Conservation (phyloP, 2,113 vertebrate species). For the Cochlearius cochlearius region DNA sequence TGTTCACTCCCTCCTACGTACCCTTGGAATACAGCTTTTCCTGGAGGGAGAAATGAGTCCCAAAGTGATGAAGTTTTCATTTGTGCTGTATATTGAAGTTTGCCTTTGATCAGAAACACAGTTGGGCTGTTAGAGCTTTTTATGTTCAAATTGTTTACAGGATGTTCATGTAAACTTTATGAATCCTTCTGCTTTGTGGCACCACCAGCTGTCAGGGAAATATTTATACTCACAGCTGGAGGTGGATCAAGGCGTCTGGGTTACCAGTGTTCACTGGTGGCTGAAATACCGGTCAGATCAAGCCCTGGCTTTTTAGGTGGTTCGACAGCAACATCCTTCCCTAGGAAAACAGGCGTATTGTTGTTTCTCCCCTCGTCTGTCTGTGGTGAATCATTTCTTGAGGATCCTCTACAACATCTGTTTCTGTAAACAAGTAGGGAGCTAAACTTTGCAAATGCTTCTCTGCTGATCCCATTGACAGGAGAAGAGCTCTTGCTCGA, state of each 20-base stretch:
- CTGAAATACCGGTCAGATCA: conserved; percentile 8
- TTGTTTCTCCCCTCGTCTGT: background rate
- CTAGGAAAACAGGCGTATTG: background rate
- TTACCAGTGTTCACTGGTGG: background rate
- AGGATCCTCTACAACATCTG: conserved; percentile 13
- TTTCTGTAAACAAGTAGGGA: conserved; percentile 14
- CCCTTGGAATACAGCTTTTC: conserved; percentile 52
- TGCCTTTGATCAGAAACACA: conserved; percentile 71
- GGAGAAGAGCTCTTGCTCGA: background rate
- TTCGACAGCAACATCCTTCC: background rate
- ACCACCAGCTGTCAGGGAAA: conserved; percentile 75
- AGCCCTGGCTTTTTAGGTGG: background rate
- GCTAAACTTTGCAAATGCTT: background rate
- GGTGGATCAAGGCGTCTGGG: conserved; percentile 48
- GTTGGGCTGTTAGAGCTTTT: conserved; percentile 66
- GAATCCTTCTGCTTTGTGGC: conserved; percentile 75
- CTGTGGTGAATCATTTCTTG: conserved; percentile 4
- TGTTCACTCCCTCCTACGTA: conserved; percentile 50
- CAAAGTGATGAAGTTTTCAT: conserved; percentile 47
- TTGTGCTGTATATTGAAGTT: conserved; percentile 51
- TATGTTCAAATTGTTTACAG: conserved; percentile 76
- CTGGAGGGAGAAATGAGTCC: conserved; percentile 49
- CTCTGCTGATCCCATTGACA: background rate
- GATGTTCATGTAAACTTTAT: conserved; percentile 77
- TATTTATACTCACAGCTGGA: conserved; percentile 64